phyloP scores from a whole-genome alignment of 2,113 vertebrate genomes.

The Glaucidium brasilianum region DNA sequence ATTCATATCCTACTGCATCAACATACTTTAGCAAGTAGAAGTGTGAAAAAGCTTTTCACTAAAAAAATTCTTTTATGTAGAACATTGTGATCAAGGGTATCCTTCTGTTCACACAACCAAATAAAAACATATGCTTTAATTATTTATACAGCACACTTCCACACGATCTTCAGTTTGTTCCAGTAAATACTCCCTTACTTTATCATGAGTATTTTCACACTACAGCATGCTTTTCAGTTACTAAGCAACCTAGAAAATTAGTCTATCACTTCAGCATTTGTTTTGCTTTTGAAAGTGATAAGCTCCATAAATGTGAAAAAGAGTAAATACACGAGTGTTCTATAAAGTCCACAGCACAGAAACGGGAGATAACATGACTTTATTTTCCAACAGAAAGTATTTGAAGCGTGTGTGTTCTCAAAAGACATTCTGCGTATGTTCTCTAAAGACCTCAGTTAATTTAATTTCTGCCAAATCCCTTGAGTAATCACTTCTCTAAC shows the following conservation, averaged over 20 bases:
- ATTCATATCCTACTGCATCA: background rate
- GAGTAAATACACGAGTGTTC: background rate
- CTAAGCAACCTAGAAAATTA: constrained; percentile 50
- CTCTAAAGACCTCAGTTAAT: constrained; percentile 46
- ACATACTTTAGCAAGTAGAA: background rate
- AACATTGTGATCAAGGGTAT: background rate
- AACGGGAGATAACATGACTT: accelerated
- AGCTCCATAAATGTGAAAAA: background rate
- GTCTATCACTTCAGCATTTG: constrained; percentile 42
- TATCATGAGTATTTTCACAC: background rate
- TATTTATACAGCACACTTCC: background rate
- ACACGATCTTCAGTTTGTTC: background rate
- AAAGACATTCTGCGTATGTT: constrained; percentile 23
- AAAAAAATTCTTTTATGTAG: background rate
- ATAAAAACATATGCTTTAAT: background rate
- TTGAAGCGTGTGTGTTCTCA: background rate
- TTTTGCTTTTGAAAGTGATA: constrained; percentile 27
- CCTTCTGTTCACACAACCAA: background rate
- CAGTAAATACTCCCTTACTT: background rate
- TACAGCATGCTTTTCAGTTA: background rate
- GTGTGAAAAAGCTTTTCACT: background rate
- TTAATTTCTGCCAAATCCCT: constrained; percentile 52
- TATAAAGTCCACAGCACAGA: background rate
- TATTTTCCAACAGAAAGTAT: background rate
- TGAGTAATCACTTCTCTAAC: constrained; percentile 30